Base-by-base conservation (phyloP, 30 jellyfish, hydroid and myxozoan genomes). In the Aurelia sp. region DNA sequence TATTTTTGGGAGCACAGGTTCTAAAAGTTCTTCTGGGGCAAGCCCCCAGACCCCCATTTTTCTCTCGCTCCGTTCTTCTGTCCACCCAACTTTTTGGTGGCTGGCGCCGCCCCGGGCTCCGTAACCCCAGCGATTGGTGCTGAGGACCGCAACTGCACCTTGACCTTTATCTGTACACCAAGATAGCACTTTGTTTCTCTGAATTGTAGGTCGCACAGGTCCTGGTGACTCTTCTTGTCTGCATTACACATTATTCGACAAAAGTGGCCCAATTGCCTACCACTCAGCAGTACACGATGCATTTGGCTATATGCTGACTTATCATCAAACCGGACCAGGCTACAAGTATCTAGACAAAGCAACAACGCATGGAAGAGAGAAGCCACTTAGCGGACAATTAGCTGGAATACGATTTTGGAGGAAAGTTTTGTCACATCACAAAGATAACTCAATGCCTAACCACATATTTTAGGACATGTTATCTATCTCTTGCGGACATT, bases 201-300 rank as follows among this genome's bases (percentile, higher is more conserved):
- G 18, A 35, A 53, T 55, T 60, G 3, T 7, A 85, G 95, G 95
- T 63, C 95, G 95, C 47, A 85, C 95, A 9, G 95, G 95, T 18
- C 95, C 95, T 9, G 95, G 95, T 20, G 95, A 85, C 67, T 64
- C 27, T 79, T 35, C 81, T 3, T 47, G 53, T 8, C 73, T 85
- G 27, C 95, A 85, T 65, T 21, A 57, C 35, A 3, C 75, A 41
- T 82, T 85, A 10, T 85, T 85, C 51, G 95, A 85, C 77, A 65
- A 62, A 53, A 64, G 35, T 21, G 95, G 95, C 20, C 88, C 88
- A 27, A n/a, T 85, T 66, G 95, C 95, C 20, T 85, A 73, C 55
- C 95, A 85, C 61, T 83, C 92, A 16, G 92, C 92, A 17, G 92
- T 83, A 12, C 92, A 83, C 68, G 92, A 83, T 69, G 95, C 95